Conservation (phyloP, 2,797 vertebrate species). For the Sebastes trivittatus region DNA sequence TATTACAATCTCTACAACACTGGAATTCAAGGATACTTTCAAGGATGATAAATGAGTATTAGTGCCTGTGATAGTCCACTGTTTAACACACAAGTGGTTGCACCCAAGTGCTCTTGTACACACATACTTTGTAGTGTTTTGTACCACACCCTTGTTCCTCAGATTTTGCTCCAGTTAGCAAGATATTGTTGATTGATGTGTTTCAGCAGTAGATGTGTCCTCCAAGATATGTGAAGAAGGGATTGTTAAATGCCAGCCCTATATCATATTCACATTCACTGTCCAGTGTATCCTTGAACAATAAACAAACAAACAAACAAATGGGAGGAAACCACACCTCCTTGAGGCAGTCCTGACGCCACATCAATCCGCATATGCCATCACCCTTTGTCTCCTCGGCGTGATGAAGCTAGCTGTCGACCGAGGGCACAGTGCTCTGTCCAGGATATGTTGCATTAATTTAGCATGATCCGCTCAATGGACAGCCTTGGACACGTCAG, state of each 20-base stretch:
- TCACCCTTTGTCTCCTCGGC: neutral
- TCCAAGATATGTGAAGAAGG: neutral
- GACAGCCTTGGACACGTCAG: slow-evolving; percentile 8
- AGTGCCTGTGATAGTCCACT: neutral
- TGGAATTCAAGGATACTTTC: slow-evolving; percentile 23
- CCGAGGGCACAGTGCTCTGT: neutral
- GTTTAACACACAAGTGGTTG: neutral
- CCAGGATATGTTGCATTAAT: slow-evolving; percentile 19
- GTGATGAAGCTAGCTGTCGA: slow-evolving; percentile 18
- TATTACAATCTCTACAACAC: neutral
- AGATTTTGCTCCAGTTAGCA: neutral
- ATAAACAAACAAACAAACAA: neutral
- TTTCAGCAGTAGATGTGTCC: neutral
- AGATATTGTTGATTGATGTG: neutral
- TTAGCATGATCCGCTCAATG: slow-evolving; percentile 24
- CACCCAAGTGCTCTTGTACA: neutral
- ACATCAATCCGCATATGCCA: slow-evolving; percentile 5
- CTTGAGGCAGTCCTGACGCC: neutral
- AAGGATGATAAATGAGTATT: slow-evolving; percentile 7
- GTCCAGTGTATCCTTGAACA: slow-evolving; percentile 19
- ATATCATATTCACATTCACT: slow-evolving; percentile 10
- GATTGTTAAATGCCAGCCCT: neutral
- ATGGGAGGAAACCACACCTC: slow-evolving; percentile 3
- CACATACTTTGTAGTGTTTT: neutral
- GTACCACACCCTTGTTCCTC: neutral